Evolutionary conservation across 2,113 vertebrate genomes (phyloP), one percentile per base, ranked within the genome.

Genomic region (Boleophthalmus pectinirostris): DNA sequence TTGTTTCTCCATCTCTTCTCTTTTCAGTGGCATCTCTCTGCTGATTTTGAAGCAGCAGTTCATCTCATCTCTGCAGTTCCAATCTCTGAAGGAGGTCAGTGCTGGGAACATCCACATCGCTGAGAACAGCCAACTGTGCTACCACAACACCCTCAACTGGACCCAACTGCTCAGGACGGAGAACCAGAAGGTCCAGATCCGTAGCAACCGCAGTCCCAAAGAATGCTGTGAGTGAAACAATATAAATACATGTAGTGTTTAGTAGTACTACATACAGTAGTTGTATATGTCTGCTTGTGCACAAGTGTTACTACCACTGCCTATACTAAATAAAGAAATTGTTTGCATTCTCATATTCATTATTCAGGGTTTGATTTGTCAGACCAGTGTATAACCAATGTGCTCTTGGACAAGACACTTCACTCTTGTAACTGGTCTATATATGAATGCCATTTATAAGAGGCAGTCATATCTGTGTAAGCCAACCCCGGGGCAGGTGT

Each of bases 131-230:
- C 96, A 97, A 72, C 74, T 99, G 14, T 99, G 98, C 83, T 99
- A 96, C 88, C 98, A 98, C 87, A 95, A 95, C 86, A 99, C 97
- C 0, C 94, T 99, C 86, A 99, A 99, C 85, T 99, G 98, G 98
- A 98, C 93, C 2, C 93, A 93, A 15, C 93, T 99, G 16, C 98
- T 99, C 89, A 95, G 95, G 53, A 93, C 94, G 0, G 69, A 91
- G 64, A 95, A 92, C 77, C 98, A 99, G 71, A 97, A 97, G 80
- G 94, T 94, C 0, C 92, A 97, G 70, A 95, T 98, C 77, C 95
- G 96, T 70, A 93, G 96, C 72, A 99, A 99, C 72, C 94, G 94
- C 60, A 94, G 94, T 86, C 94, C 96, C 5, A 93, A 95, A 70
- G 95, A 96, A 65, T 99, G 98, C 90, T 94, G 98, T 99, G 90